phyloP scores from a whole-genome alignment of 2,888 invertebrate genomes.

The Hyposoter dolosus region DNA sequence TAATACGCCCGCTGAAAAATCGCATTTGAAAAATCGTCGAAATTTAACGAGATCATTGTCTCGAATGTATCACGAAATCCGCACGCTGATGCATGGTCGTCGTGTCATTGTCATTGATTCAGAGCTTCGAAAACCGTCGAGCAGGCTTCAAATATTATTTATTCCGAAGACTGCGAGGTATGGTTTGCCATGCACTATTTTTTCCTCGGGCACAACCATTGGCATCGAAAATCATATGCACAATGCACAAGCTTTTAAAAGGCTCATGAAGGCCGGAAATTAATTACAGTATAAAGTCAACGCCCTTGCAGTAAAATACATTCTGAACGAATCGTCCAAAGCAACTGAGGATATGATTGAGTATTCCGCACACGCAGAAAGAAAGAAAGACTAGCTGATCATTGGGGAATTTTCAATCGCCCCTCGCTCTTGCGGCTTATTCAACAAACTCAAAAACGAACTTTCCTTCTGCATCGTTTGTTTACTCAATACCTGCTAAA shows the following conservation, averaged over 20 bases:
- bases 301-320: slow-evolving; percentile 44
- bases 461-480: background rate
- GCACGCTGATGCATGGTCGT: background rate
- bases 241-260: background rate
- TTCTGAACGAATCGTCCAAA: slow-evolving; percentile 40
- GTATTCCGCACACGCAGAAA: slow-evolving; percentile 44
- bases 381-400: slow-evolving; percentile 8
- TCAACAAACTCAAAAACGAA: background rate
- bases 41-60: background rate
- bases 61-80: background rate
- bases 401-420: slow-evolving; percentile 40
- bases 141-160: background rate
- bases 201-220: background rate
- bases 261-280: slow-evolving; percentile 33
- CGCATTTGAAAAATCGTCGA: background rate
- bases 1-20: background rate
- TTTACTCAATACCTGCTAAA: background rate
- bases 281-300: slow-evolving; percentile 38
- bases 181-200: background rate
- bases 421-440: background rate
- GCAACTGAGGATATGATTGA: slow-evolving; percentile 38
- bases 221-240: background rate
- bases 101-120: too few species aligned
- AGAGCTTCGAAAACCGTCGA: background rate
- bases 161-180: background rate